phyloP scores from a whole-genome alignment of 2,113 vertebrate genomes.

The Prinia subflava region DNA sequence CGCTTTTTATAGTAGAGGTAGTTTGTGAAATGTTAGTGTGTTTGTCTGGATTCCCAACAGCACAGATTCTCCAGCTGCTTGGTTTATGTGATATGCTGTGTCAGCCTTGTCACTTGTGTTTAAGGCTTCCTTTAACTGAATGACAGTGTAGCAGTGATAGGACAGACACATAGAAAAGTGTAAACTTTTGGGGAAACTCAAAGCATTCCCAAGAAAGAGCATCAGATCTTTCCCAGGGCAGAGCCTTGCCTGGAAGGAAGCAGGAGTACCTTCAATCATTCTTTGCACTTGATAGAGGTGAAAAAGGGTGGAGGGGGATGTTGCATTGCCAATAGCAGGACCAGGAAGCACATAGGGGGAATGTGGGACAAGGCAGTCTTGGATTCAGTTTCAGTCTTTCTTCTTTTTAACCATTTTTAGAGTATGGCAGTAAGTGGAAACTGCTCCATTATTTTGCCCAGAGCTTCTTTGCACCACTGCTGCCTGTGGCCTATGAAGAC shows the following conservation, averaged over 20 bases:
- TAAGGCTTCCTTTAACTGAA: neutral
- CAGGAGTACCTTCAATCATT: neutral
- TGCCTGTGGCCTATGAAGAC: slow-evolving; percentile 84
- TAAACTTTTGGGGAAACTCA: neutral
- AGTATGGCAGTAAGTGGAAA: slow-evolving; percentile 97
- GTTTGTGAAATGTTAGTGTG: neutral
- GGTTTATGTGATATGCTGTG: accelerated
- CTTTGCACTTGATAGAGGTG: neutral
- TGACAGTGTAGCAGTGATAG: neutral
- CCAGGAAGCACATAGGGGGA: neutral
- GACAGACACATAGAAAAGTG: neutral
- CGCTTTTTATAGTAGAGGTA: neutral
- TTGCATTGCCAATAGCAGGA: neutral
- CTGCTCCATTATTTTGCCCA: slow-evolving; percentile 95
- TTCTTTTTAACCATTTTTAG: slow-evolving; percentile 63
- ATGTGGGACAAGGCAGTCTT: neutral
- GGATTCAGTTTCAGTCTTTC: neutral
- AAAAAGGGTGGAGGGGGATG: neutral
- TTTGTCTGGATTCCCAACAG: neutral
- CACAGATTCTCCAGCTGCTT: neutral
- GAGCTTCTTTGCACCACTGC: slow-evolving; percentile 84
- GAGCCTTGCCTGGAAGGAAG: neutral
- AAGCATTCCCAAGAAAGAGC: neutral
- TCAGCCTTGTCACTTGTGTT: neutral
- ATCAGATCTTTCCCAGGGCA: neutral